Evolutionary conservation across 2,797 vertebrate species (phyloP), one percentile per base, ranked within the genome.

Genomic region (Darevskia mixta): DNA sequence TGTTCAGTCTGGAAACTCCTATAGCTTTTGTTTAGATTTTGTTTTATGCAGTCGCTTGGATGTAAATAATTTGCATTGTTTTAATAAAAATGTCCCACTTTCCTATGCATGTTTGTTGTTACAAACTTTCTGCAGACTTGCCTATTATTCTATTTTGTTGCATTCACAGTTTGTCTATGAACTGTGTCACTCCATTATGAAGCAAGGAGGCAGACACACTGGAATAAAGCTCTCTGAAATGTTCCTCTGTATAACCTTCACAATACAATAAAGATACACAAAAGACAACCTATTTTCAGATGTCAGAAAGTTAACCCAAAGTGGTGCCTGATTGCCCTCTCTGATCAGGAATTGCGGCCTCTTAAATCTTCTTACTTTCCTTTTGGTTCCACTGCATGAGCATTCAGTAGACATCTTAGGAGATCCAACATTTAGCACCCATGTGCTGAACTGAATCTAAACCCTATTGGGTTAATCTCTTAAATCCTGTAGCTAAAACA

Each of bases 401-500:
- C 84, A 0, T 91, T 82, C 73, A 85, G 11, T 18, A 71, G 64
- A 58, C 67, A 72, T 0, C 76, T 78, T 87, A 41, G 82, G 86
- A 13, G 86, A 82, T 45, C 18, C n/a, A 41, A n/a, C 83, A 88
- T 7, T 25, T 71, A 82, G 23, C n/a, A 85, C 43, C 64, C n/a
- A 27, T 7, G 75, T 5, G 81, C 38, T 69, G 58, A 88, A 87
- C 20, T 88, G 89, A 86, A 94, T 87, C 17, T 23, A 71, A 88
- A 83, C 67, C 55, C 78, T 86, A 5, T 3, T 27, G 89, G 79
- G 69, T 87, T 93, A 94, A 93, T 93, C 90, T 69, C 85, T 69
- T 90, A 93, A 76, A 93, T 93, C 80, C 58, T 5, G 79, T 66
- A 32, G 80, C 3, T 90, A 85, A 71, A 35, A 79, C 45, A 8